phyloP scores from a whole-genome alignment of 30 jellyfish, hydroid and myxozoan genomes.

The Chrysaora quinquecirrha region DNA sequence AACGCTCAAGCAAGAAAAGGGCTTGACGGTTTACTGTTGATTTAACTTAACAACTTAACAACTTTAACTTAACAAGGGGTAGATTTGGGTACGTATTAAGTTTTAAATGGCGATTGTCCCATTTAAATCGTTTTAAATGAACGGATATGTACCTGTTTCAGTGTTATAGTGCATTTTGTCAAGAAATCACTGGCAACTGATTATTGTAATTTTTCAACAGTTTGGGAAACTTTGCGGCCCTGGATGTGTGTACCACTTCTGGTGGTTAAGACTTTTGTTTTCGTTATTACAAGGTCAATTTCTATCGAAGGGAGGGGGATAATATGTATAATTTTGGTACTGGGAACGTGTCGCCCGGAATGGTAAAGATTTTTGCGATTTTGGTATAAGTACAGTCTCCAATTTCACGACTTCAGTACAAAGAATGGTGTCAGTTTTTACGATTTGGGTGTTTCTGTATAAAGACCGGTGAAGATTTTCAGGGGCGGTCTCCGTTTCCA shows the following conservation, averaged over 20 bases:
- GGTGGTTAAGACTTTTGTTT: conserved; percentile 15
- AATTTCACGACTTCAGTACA: too few relatives aligned
- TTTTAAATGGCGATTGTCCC: conserved; percentile 3
- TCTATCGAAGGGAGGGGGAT: too few relatives aligned
- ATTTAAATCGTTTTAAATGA: conserved; percentile 1
- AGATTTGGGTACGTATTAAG: neutral
- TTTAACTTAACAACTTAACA: neutral
- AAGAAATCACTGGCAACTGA: conserved; percentile 24
- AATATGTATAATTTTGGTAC: too few relatives aligned
- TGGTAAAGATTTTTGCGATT: too few relatives aligned
- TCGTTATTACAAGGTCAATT: conserved; percentile 4
- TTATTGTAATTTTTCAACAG: conserved; percentile 25
- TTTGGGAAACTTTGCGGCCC: conserved; percentile 47
- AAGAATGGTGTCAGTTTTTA: too few relatives aligned
- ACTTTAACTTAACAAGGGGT: too few relatives aligned
- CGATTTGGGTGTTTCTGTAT: too few relatives aligned
- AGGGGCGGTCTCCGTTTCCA: too few relatives aligned
- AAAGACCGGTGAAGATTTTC: too few relatives aligned
- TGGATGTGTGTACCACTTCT: conserved; percentile 38
- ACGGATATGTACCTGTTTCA: neutral
- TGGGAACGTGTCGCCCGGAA: too few relatives aligned
- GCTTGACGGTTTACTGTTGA: neutral
- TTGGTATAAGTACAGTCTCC: too few relatives aligned
- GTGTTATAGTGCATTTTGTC: conserved; percentile 9
- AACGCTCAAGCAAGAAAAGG: too few relatives aligned